Percentiles rank a stretch among this genome's conserved stretches.
Conservation (phyloP, 1,140 invertebrate species). For the Panagrolaimus sp. region DNA sequence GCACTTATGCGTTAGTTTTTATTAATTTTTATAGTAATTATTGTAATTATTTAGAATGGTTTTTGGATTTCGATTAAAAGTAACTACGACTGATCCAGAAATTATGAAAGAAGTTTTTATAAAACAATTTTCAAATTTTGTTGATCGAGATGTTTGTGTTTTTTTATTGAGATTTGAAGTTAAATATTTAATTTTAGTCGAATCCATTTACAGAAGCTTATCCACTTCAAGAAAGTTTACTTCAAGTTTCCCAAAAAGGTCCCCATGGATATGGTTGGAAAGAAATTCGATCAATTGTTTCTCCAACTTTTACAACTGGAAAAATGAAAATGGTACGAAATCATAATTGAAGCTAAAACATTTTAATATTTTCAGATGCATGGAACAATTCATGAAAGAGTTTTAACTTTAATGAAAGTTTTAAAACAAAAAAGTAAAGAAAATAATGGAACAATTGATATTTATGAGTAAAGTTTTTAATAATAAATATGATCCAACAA, state of each 20-base stretch:
- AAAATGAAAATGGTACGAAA: slow-evolving; percentile 18
- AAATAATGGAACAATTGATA: not conserved
- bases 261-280: slow-evolving; percentile 11
- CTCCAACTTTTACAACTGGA: slow-evolving; percentile 11
- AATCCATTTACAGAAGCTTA: slow-evolving; percentile 10
- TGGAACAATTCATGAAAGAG: not conserved
- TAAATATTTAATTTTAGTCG: not conserved
- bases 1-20: too few relatives aligned
- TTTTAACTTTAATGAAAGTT: not conserved
- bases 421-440: not conserved
- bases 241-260: not conserved
- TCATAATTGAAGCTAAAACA: not conserved
- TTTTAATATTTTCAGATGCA: not conserved
- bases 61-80: slow-evolving; percentile 49
- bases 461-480: slow-evolving; percentile 1
- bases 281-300: slow-evolving; percentile 15
- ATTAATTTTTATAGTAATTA: too few relatives aligned
- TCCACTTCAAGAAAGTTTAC: not conserved
- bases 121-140: slow-evolving; percentile 61
- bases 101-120: slow-evolving; percentile 60
- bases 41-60: not conserved
- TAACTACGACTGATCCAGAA: slow-evolving; percentile 59
- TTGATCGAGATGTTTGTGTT: slow-evolving; percentile 58
- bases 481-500: not conserved
- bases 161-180: too few relatives aligned